A percentile compares a stretch with the other conserved stretches of the same genome.
Evolutionary conservation across 2,888 invertebrate species (phyloP).

Genomic region (Ornithoptera priamus): DNA sequence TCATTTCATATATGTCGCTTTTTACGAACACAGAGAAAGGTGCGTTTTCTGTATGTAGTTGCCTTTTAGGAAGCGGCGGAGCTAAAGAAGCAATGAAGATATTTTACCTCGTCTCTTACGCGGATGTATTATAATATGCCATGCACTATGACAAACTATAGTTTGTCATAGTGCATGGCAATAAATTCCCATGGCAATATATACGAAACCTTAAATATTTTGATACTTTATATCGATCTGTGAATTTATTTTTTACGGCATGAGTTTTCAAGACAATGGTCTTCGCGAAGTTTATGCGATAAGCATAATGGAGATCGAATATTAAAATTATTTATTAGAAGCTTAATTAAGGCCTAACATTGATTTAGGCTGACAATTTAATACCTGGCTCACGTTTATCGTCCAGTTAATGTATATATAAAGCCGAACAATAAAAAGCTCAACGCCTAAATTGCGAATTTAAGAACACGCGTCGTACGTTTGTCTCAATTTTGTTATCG

Average conservation of each 20-base stretch:
- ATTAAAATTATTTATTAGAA: conserved; percentile 43
- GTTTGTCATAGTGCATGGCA: background rate
- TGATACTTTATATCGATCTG: conserved; percentile 17
- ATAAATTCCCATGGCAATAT: background rate
- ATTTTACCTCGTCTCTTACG: too few relatives aligned
- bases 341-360: conserved; percentile 54
- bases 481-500: conserved; percentile 62
- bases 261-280: conserved; percentile 8
- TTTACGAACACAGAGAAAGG: too few relatives aligned
- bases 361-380: conserved; percentile 60
- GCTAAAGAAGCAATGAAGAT: too few relatives aligned
- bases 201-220: conserved; percentile 18
- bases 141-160: too few relatives aligned
- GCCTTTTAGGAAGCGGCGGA: too few relatives aligned
- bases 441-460: conserved; percentile 52
- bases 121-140: too few relatives aligned
- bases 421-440: conserved; percentile 46
- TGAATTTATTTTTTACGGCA: conserved; percentile 19
- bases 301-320: conserved; percentile 33
- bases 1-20: too few relatives aligned
- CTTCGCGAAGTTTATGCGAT: conserved; percentile 21
- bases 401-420: conserved; percentile 48
- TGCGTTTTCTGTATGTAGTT: too few relatives aligned
- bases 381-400: conserved; percentile 59
- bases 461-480: conserved; percentile 64